Evolutionary conservation across 2,797 vertebrate species (phyloP).

Genomic region (Ptychobarbus kaznakovi): DNA sequence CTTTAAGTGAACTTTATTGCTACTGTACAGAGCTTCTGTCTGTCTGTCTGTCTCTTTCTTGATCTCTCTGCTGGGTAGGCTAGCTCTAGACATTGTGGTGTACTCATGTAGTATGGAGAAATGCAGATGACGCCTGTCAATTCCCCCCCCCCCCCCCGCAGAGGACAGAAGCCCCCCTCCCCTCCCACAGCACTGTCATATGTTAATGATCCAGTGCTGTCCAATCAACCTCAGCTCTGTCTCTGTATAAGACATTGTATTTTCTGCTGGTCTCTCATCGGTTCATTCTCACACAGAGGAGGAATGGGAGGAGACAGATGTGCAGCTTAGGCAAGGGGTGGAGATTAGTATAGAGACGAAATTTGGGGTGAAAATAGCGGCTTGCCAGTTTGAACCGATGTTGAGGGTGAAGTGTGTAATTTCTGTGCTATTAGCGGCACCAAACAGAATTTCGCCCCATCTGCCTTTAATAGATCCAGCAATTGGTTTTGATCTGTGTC

Average conservation of each 20-base stretch:
- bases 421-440: not conserved
- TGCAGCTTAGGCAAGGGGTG: constrained; percentile 62
- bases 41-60: constrained; percentile 53
- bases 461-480: not conserved
- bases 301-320: constrained; percentile 65
- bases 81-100: constrained; percentile 81
- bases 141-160: constrained; percentile 63
- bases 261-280: constrained; percentile 67
- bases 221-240: constrained; percentile 65
- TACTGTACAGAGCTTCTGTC: constrained; percentile 64
- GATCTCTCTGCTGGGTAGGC: constrained; percentile 65
- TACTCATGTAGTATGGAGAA: constrained; percentile 82
- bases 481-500: not conserved
- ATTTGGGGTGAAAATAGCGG: constrained; percentile 54
- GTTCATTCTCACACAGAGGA: constrained; percentile 66
- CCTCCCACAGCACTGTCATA: constrained; percentile 66
- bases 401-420: constrained; percentile 16
- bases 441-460: not conserved
- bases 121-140: constrained; percentile 75
- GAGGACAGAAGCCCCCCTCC: constrained; percentile 51
- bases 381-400: constrained; percentile 48
- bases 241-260: constrained; percentile 49
- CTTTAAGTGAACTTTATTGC: constrained; percentile 72
- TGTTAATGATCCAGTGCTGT: constrained; percentile 76
- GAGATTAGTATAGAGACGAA: constrained; percentile 51